Evolutionary conservation across 2,797 vertebrate genomes (phyloP).

Genomic region (Melanotaenia maccullochi): DNA sequence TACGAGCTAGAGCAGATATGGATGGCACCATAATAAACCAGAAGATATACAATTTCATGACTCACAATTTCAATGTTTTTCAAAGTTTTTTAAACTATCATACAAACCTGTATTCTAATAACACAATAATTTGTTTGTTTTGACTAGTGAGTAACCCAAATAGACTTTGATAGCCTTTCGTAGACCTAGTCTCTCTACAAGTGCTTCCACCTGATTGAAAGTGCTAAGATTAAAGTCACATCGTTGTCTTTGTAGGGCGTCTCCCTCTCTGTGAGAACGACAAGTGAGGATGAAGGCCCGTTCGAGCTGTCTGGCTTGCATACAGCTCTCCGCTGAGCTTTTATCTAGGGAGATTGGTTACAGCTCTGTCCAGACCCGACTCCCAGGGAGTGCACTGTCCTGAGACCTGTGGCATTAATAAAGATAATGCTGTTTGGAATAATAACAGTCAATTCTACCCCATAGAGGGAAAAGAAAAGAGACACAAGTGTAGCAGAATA

Average conservation of each 20-base stretch:
- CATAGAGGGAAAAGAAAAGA: constrained; percentile 72
- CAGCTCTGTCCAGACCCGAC: constrained; percentile 63
- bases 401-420: constrained; percentile 81
- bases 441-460: constrained; percentile 80
- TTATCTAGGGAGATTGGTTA: constrained; percentile 83
- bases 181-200: constrained; percentile 56
- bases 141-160: constrained; percentile 36
- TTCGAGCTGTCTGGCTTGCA: constrained; percentile 60
- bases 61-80: constrained; percentile 10
- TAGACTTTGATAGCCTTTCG: constrained; percentile 53
- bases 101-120: constrained; percentile 13
- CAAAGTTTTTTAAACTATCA: constrained; percentile 27
- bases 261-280: constrained; percentile 60
- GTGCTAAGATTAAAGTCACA: constrained; percentile 79
- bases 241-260: constrained; percentile 70
- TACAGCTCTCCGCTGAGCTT: constrained; percentile 75
- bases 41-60: constrained; percentile 20
- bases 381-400: constrained; percentile 66
- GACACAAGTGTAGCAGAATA: constrained; percentile 69
- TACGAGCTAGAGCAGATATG: constrained; percentile 17
- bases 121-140: constrained; percentile 56
- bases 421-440: constrained; percentile 85
- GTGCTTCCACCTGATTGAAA: constrained; percentile 55
- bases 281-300: constrained; percentile 72
- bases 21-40: constrained; percentile 19